phyloP scores from a whole-genome alignment of 2,888 invertebrate species.

The Candidula unifasciata region DNA sequence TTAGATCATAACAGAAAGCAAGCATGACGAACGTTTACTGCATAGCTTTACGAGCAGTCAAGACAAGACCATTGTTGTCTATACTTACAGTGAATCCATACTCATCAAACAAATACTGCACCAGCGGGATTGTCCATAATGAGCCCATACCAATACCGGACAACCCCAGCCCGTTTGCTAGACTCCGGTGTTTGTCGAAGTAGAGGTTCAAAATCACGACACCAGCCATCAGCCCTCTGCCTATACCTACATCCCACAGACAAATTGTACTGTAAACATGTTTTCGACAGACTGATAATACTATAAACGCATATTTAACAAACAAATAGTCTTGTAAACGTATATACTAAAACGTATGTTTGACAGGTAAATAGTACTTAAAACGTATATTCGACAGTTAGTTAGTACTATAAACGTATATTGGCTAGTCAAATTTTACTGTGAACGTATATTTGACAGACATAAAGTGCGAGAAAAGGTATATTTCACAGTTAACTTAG shows the following conservation, averaged over 20 bases:
- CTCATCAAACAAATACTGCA: conserved; percentile 61
- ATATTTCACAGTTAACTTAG: no score
- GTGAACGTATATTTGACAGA: no score
- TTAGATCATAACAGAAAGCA: no score
- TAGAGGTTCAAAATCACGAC: conserved; percentile 62
- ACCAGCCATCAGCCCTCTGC: conserved; percentile 61
- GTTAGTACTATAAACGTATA: no score
- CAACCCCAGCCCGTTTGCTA: conserved; percentile 64
- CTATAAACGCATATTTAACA: no score
- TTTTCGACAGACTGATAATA: no score
- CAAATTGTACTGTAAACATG: no score
- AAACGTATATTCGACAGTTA: no score
- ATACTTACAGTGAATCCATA: conserved; percentile 55
- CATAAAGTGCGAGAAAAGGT: no score
- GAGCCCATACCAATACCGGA: conserved; percentile 70
- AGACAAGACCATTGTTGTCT: background rate
- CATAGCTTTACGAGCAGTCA: background rate
- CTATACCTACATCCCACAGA: conserved; percentile 61
- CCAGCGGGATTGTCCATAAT: conserved; percentile 62
- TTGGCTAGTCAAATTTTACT: no score
- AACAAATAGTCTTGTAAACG: no score
- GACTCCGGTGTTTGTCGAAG: conserved; percentile 65
- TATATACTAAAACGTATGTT: background rate
- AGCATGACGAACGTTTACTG: no score
- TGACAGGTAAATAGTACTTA: background rate